These are phyloP conservation scores for Entosphenus tridentatus DNA, from an alignment of 2,113 vertebrate species.

Conservation along the genomic window DNA sequence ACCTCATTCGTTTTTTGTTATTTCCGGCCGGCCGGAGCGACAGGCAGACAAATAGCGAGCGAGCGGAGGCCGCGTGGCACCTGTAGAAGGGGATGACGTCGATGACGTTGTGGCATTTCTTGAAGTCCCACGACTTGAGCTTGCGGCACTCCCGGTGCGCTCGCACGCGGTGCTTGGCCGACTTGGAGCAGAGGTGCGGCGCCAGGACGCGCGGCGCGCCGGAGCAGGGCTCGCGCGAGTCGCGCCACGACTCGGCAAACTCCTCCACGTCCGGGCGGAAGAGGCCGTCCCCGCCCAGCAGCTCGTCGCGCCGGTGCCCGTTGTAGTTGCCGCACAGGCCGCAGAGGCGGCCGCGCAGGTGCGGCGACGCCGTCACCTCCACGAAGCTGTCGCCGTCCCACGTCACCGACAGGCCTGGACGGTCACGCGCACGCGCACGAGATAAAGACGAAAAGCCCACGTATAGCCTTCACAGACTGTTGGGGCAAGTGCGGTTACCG, in stretches of 20 bases:
- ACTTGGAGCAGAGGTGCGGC: conserved; percentile 53
- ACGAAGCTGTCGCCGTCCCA: conserved; percentile 99
- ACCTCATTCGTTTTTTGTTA: too few species aligned
- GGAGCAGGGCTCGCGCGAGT: conserved; percentile 62
- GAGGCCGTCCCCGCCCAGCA: conserved; percentile 61
- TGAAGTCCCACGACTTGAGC: conserved; percentile 78
- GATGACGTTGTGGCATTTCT: conserved; percentile 59
- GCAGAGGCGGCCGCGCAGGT: conserved; percentile 66
- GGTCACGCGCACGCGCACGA: too few species aligned
- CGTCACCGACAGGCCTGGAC: conserved; percentile 69
- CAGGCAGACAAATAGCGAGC: too few species aligned
- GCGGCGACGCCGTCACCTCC: conserved; percentile 68
- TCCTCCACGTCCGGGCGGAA: conserved; percentile 94
- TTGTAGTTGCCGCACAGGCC: conserved; percentile 96
- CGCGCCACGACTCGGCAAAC: conserved; percentile 83
- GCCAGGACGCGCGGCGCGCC: conserved; percentile 31
- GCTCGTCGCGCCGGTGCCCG: conserved; percentile 70
- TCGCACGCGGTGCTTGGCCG: conserved; percentile 61
- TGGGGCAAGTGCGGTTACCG: too few species aligned
- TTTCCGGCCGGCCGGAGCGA: too few species aligned
- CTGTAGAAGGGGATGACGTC: conserved; percentile 64
- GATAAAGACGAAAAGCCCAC: too few species aligned
- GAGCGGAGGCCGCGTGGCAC: conserved; percentile 20
- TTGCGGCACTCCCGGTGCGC: conserved; percentile 86
- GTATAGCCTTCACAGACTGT: too few species aligned